Conservation (phyloP, 2,888 invertebrate genomes). For the Eutolmus rufibarbis region DNA sequence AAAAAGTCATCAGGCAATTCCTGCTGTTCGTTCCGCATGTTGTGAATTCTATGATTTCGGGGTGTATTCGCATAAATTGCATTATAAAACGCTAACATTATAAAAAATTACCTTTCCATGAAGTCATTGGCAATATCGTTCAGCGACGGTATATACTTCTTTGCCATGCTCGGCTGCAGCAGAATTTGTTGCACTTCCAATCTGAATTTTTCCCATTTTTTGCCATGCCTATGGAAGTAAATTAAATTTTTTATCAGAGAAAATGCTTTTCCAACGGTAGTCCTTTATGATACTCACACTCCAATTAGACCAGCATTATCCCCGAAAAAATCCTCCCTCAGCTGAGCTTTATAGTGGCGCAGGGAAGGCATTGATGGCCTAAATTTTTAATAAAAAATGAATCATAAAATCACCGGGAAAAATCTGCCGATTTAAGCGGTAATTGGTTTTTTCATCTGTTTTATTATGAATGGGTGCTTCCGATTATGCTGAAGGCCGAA, state of each 20-base stretch:
- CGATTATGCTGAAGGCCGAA: not conserved
- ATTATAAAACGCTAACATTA: constrained; percentile 7
- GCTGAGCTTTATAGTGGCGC: constrained; percentile 73
- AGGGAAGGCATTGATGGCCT: constrained; percentile 76
- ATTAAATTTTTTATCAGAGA: constrained; percentile 10
- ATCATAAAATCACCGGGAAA: constrained; percentile 16
- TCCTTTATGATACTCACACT: constrained; percentile 64
- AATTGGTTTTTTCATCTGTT: not conserved
- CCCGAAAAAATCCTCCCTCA: constrained; percentile 74
- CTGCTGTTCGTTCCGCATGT: constrained; percentile 68
- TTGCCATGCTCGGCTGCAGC: constrained; percentile 80
- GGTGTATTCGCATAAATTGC: not conserved
- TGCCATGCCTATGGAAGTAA: constrained; percentile 73
- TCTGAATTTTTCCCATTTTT: constrained; percentile 85
- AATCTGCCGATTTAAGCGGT: not conserved
- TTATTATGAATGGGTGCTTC: not conserved
- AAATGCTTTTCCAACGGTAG: not conserved
- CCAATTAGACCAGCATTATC: constrained; percentile 77
- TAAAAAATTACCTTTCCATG: constrained; percentile 67
- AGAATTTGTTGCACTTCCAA: constrained; percentile 84
- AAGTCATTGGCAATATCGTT: constrained; percentile 81
- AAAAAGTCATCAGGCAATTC: constrained; percentile 84
- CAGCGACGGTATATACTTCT: constrained; percentile 76
- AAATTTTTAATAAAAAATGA: not conserved
- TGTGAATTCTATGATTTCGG: constrained; percentile 67